Base-by-base conservation (phyloP, 2,888 invertebrate genomes). In the Tachina lurida region DNA sequence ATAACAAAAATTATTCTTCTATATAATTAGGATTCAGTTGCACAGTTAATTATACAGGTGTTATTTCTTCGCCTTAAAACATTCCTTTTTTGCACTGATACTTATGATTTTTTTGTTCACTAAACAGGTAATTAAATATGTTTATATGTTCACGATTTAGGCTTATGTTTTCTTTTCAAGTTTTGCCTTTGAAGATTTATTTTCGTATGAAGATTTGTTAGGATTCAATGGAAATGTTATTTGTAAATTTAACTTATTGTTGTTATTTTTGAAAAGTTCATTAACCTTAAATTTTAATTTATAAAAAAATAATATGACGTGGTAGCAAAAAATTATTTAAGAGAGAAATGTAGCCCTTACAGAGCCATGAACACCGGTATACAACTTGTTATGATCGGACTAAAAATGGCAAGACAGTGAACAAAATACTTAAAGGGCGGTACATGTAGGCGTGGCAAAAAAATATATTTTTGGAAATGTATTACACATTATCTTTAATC, bases 31-130 rank as follows among this genome's bases (percentile, higher is more conserved):
- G 45, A 22, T 49, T 17, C 49, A 60, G 17, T 73, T 45, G 31
- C 12, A 17, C 31, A 12, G 19, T 39, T 60, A 73, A 73, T 73
- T 49, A 73, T 39, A 17, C 73, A 60, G 60, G 47, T 47, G 60
- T 47, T 39, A 60, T 39, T 73, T 31, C 22, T 60, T 17, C 60
- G 17, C 60, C 58, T 47, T 56, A 31, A 17, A 60, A 19, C 60
- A 49, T 17, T 43, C 9, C 31, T 49, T 22, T 47, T 4, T 39
- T 15, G 31, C n/a, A 45, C 47, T 58, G 8, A 47, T 47, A 58
- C 47, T 60, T 17, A 17, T 60, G 13, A 39, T 39, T 60, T 15
- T 15, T 54, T 17, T 54, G 22, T 58, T 39, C 60, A 31, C 39
- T 47, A 47, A 60, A 73, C 47, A 60, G 17, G 13, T 41, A 60